Evolutionary conservation across 1,140 invertebrate genomes (phyloP).

Genomic region (Drosophila auraria): DNA sequence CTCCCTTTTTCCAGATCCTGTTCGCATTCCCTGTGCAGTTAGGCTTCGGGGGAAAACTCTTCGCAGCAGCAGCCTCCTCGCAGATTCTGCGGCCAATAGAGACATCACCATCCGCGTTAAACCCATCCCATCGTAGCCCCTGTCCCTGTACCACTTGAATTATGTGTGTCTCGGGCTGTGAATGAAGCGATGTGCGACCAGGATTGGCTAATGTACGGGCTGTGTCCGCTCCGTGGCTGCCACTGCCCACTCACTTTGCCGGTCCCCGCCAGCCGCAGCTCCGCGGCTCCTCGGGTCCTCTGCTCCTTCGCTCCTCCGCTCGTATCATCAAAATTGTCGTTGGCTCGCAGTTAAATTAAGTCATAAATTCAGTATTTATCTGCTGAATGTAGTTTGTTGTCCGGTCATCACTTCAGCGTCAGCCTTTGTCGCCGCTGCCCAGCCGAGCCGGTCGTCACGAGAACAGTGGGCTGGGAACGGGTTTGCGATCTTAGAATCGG

Average conservation of each 20-base stretch:
- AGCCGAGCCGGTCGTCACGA: slow-evolving; percentile 34
- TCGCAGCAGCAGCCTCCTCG: slow-evolving; percentile 36
- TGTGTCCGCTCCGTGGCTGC: slow-evolving; percentile 59
- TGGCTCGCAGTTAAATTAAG: slow-evolving; percentile 85
- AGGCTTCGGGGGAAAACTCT: slow-evolving; percentile 51
- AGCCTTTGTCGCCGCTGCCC: slow-evolving; percentile 71
- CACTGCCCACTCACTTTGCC: slow-evolving; percentile 75
- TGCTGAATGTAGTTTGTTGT: slow-evolving; percentile 85
- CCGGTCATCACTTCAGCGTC: slow-evolving; percentile 84
- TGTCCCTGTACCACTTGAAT: slow-evolving; percentile 53
- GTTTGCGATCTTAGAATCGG: no score
- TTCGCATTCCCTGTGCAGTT: slow-evolving; percentile 25
- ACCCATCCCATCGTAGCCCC: slow-evolving; percentile 28
- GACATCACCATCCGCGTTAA: slow-evolving; percentile 71
- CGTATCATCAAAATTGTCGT: slow-evolving; percentile 82
- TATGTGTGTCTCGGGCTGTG: slow-evolving; percentile 76
- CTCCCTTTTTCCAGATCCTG: slow-evolving; percentile 15
- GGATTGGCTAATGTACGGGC: slow-evolving; percentile 79
- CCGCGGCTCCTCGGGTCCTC: background rate
- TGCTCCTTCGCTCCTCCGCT: slow-evolving; percentile 1
- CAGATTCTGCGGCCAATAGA: slow-evolving; percentile 73
- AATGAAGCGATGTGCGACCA: slow-evolving; percentile 81
- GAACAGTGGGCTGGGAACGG: slow-evolving; percentile 19
- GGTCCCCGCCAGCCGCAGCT: slow-evolving; percentile 4
- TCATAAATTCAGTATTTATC: slow-evolving; percentile 85